phyloP scores from a whole-genome alignment of 2,113 vertebrate genomes.

The Odontophorus gujanensis region DNA sequence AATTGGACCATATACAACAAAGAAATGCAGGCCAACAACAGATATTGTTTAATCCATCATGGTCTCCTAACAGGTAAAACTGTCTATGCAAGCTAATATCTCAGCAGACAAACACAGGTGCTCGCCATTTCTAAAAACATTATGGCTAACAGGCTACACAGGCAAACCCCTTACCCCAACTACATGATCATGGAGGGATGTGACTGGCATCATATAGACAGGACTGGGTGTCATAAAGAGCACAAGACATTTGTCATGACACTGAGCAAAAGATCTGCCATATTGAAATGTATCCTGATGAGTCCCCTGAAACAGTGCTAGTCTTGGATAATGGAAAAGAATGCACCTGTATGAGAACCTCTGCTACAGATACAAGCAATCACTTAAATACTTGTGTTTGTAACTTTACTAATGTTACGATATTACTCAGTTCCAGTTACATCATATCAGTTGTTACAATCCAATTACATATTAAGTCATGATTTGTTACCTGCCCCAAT shows the following conservation, averaged over 20 bases:
- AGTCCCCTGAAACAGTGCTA: neutral
- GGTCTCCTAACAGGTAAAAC: no score
- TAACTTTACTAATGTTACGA: neutral
- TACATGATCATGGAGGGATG: no score
- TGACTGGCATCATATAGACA: no score
- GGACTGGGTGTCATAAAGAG: no score
- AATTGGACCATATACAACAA: no score
- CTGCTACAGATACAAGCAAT: neutral
- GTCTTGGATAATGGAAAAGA: neutral
- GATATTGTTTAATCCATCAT: no score
- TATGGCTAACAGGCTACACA: no score
- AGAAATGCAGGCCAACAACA: no score
- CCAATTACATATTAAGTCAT: neutral
- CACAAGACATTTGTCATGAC: neutral
- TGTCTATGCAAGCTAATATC: no score
- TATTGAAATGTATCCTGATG: neutral
- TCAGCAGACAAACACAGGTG: no score
- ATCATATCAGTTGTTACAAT: neutral
- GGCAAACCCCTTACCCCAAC: no score
- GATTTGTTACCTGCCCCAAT: neutral
- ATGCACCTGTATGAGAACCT: neutral
- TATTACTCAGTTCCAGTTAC: neutral
- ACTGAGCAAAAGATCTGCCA: neutral
- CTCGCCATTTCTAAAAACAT: no score
- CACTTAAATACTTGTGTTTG: neutral